A percentile compares a stretch with the other conserved stretches of the same genome.
Evolutionary conservation across 2,888 invertebrate species (phyloP).

Genomic region (Zonitis immaculata): DNA sequence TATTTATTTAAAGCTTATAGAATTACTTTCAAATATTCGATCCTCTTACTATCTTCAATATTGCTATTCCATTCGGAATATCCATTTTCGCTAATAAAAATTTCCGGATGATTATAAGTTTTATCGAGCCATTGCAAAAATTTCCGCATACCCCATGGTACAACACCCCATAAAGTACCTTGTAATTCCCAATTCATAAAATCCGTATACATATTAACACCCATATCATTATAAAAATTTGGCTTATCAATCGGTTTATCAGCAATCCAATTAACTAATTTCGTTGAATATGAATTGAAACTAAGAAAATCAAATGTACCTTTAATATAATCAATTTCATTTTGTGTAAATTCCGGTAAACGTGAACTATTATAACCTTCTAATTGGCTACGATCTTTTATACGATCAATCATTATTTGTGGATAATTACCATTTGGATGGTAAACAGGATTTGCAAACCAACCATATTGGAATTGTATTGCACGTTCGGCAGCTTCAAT

Average conservation of each 20-base stretch:
- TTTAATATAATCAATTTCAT: constrained; percentile 46
- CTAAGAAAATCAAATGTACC: constrained; percentile 58
- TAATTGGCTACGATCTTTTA: constrained; percentile 47
- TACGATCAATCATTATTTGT: constrained; percentile 47
- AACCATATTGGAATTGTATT: constrained; percentile 29
- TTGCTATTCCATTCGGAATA: constrained; percentile 51
- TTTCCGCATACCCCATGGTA: constrained; percentile 56
- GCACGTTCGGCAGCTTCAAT: constrained; percentile 50
- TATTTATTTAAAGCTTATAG: neutral
- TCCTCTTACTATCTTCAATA: constrained; percentile 20
- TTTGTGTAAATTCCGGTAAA: constrained; percentile 49
- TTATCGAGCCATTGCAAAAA: constrained; percentile 47
- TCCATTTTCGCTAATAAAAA: constrained; percentile 57
- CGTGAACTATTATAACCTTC: constrained; percentile 52
- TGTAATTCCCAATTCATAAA: constrained; percentile 9
- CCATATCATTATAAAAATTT: constrained; percentile 12
- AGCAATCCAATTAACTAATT: constrained; percentile 39
- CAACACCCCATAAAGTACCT: constrained; percentile 25
- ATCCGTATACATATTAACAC: constrained; percentile 13
- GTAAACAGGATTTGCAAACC: constrained; percentile 50
- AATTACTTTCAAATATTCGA: constrained; percentile 16
- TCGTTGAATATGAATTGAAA: constrained; percentile 57
- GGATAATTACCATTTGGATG: constrained; percentile 55
- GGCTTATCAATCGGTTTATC: constrained; percentile 41
- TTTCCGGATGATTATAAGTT: constrained; percentile 48